Conservation (phyloP, 2,888 invertebrate genomes). For the Empis livida region DNA sequence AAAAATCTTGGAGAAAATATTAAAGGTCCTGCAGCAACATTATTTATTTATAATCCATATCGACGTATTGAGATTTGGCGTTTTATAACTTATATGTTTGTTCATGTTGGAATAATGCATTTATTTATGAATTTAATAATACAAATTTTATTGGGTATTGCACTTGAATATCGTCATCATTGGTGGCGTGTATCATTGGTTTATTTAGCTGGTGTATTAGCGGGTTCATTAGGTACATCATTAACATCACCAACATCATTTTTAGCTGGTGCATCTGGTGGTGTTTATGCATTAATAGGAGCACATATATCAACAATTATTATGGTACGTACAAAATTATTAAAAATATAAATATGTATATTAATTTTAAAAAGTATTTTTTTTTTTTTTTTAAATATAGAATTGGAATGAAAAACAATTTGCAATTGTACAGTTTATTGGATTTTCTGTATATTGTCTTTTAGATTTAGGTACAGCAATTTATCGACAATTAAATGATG, state of each 20-base stretch:
- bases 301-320: conserved; percentile 88
- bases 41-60: conserved; percentile 80
- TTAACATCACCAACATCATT: conserved; percentile 65
- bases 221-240: conserved; percentile 73
- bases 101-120: conserved; percentile 84
- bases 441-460: conserved; percentile 66
- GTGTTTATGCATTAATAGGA: conserved; percentile 86
- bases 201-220: conserved; percentile 71
- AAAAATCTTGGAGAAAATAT: conserved; percentile 33
- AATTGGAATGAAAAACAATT: conserved; percentile 99
- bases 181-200: conserved; percentile 85
- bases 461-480: conserved; percentile 84
- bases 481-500: conserved; percentile 67
- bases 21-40: conserved; percentile 64
- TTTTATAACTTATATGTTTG: conserved; percentile 89
- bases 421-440: conserved; percentile 68
- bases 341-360: no score
- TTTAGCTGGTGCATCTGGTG: conserved; percentile 88
- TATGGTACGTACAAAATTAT: conserved; percentile 38
- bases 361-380: not conserved
- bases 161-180: conserved; percentile 90
- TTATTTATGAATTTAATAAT: conserved; percentile 81
- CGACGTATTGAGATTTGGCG: conserved; percentile 83
- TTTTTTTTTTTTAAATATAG: conserved; percentile 43
- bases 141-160: conserved; percentile 84